A percentile compares a stretch with the other conserved stretches of the same genome.
phyloP scores from a whole-genome alignment of 1,140 invertebrate genomes.

The Papilio machaon region DNA sequence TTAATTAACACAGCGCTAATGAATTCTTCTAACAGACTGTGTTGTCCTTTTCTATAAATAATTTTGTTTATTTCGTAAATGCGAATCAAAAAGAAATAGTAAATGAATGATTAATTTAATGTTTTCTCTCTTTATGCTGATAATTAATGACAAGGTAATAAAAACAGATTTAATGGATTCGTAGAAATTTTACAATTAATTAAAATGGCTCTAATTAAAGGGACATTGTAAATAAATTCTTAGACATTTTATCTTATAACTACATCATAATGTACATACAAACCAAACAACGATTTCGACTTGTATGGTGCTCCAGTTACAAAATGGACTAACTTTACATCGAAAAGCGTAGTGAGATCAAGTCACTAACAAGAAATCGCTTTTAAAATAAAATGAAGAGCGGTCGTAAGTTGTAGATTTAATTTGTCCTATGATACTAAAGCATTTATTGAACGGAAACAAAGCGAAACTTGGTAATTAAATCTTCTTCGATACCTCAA shows the following conservation, averaged over 20 bases:
- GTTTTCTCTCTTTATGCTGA: background rate
- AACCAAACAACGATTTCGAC: too few species aligned
- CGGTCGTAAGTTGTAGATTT: background rate
- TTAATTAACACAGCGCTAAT: background rate
- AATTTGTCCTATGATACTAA: background rate
- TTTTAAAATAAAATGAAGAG: background rate
- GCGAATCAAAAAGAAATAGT: background rate
- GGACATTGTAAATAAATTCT: background rate
- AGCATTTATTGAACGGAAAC: background rate
- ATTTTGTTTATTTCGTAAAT: background rate
- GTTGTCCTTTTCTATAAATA: background rate
- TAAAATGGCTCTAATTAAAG: background rate
- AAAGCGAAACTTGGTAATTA: background rate
- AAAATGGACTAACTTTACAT: background rate
- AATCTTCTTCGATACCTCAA: background rate
- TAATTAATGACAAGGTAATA: background rate
- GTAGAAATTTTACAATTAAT: background rate
- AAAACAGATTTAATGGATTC: background rate
- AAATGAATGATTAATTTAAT: background rate
- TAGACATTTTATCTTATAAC: background rate
- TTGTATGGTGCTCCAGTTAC: too few species aligned
- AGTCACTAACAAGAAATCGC: background rate
- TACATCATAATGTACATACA: too few species aligned
- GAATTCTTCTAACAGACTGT: slow-evolving; percentile 4
- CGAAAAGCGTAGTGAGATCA: background rate